phyloP scores from a whole-genome alignment of 1,140 invertebrate genomes.

The Orchesella cincta region DNA sequence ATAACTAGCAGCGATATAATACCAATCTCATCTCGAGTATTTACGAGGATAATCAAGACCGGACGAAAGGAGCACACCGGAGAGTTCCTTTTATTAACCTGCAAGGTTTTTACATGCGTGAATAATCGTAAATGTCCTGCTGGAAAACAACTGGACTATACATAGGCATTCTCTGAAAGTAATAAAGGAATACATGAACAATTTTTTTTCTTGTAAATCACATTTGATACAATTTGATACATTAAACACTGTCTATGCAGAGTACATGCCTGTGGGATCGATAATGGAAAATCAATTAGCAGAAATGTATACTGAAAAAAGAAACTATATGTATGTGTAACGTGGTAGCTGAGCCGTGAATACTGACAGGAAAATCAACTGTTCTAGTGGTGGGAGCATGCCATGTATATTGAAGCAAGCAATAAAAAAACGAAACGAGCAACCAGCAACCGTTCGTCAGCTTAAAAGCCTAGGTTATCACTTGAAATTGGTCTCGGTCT shows the following conservation, averaged over 20 bases:
- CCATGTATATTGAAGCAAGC: background rate
- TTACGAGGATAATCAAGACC: too few species aligned
- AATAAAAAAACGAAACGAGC: conserved; percentile 17
- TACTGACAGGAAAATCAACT: conserved; percentile 14
- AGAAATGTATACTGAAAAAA: background rate
- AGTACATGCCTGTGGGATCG: background rate
- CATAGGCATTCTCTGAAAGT: too few species aligned
- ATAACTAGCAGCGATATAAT: too few species aligned
- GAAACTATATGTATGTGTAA: background rate
- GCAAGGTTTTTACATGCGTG: too few species aligned
- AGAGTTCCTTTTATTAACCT: too few species aligned
- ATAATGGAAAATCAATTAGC: conserved; percentile 2
- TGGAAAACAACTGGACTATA: too few species aligned
- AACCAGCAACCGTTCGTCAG: background rate
- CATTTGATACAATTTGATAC: too few species aligned
- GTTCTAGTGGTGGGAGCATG: conserved; percentile 6
- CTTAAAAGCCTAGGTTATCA: conserved; percentile 27
- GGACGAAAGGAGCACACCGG: too few species aligned
- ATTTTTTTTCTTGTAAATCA: too few species aligned
- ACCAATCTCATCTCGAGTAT: too few species aligned
- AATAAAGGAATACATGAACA: too few species aligned
- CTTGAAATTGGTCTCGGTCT: conserved; percentile 23
- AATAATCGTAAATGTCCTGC: too few species aligned
- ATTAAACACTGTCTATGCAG: background rate
- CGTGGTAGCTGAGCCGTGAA: background rate